Percentiles rank a stretch among this genome's conserved stretches.
phyloP scores from a whole-genome alignment of 2,113 vertebrate species.

The Mustela nigripes region DNA sequence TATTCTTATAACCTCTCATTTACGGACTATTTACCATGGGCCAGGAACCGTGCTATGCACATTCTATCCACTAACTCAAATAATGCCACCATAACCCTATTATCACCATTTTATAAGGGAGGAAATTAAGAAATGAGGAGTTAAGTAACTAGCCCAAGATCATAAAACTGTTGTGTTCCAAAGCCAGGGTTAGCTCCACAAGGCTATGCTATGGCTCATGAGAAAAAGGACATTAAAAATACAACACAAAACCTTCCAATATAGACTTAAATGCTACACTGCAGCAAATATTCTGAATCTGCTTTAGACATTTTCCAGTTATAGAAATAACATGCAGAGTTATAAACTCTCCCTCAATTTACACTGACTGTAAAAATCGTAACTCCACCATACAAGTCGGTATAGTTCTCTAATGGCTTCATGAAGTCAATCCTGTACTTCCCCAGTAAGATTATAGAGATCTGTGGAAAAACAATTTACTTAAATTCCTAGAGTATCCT shows the following conservation, averaged over 20 bases:
- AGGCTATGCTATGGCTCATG: too few relatives aligned
- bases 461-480: not conserved
- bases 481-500: not conserved
- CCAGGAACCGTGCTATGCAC: not conserved
- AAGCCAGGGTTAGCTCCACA: not conserved
- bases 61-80: not conserved
- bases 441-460: not conserved
- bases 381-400: not conserved
- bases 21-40: not conserved
- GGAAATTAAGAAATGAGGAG: not conserved
- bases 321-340: not conserved
- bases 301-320: not conserved
- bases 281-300: not conserved
- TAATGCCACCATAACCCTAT: not conserved
- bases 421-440: not conserved
- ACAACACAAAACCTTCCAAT: not conserved
- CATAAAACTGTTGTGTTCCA: not conserved
- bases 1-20: not conserved
- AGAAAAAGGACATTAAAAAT: not conserved
- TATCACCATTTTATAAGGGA: not conserved
- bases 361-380: not conserved
- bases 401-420: slow-evolving; percentile 28
- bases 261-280: not conserved
- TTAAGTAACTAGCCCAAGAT: not conserved
- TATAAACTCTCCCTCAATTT: not conserved